Percentiles rank a stretch among this genome's conserved stretches.
Evolutionary conservation across 2,797 vertebrate species (phyloP).

Genomic region (Meriones psammophilus): DNA sequence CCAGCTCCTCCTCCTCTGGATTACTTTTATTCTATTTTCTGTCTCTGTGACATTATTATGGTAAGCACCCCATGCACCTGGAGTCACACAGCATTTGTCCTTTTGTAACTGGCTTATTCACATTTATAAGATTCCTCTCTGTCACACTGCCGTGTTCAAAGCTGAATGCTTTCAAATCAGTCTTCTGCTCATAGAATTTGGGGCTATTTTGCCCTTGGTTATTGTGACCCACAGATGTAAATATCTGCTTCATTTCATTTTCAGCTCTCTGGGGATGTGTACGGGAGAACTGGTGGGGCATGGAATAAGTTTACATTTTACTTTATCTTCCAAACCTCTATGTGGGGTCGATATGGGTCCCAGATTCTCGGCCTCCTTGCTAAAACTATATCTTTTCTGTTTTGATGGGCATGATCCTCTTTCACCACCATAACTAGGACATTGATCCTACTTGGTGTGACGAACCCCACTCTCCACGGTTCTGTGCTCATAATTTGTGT

Average conservation of each 20-base stretch:
- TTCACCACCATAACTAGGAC: no score
- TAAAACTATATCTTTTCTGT: background rate
- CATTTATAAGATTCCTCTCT: no score
- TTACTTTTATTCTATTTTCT: background rate
- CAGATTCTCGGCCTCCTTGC: background rate
- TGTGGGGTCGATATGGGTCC: no score
- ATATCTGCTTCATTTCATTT: background rate
- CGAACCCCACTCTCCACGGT: fast-evolving
- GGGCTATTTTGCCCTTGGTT: background rate
- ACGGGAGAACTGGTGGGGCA: background rate
- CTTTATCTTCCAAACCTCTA: background rate
- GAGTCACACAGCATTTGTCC: no score
- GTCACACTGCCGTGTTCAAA: background rate
- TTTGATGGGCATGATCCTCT: no score
- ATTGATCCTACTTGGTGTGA: no score
- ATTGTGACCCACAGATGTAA: background rate
- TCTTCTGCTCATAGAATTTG: background rate
- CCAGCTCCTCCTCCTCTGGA: background rate
- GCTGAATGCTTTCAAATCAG: background rate
- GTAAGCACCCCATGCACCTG: background rate
- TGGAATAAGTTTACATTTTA: background rate
- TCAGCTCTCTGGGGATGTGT: background rate
- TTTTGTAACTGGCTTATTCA: background rate
- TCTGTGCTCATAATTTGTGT: background rate
- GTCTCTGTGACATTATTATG: background rate